Evolutionary conservation across 2,888 invertebrate genomes (phyloP).

Genomic region (Sisyra terminalis): DNA sequence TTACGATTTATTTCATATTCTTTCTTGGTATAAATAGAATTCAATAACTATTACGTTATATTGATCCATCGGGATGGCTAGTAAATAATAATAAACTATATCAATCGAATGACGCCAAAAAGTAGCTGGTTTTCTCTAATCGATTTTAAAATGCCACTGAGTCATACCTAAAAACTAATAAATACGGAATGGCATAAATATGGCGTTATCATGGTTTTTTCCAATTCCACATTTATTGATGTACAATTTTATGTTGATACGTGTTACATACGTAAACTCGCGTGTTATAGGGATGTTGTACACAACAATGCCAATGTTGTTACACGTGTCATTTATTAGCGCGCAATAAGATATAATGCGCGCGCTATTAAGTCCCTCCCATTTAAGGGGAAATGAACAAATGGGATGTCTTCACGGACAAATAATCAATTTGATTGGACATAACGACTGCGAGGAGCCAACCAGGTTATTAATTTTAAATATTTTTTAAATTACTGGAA

Average conservation of each 20-base stretch:
- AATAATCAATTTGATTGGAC: slow-evolving; percentile 4
- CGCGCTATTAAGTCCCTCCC: slow-evolving; percentile 5
- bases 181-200: no score
- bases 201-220: neutral
- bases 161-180: no score
- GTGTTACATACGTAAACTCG: neutral
- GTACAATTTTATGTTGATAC: neutral
- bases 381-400: slow-evolving; percentile 5
- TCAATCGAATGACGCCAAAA: no score
- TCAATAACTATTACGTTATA: no score
- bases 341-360: slow-evolving; percentile 4
- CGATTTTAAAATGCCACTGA: no score
- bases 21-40: no score
- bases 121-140: no score
- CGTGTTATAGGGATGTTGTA: no score
- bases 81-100: no score
- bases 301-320: neutral
- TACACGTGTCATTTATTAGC: slow-evolving; percentile 6
- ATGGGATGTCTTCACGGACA: slow-evolving; percentile 5
- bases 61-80: no score
- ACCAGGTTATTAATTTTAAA: slow-evolving; percentile 2
- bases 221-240: neutral
- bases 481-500: no score
- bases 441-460: neutral
- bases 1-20: no score